Evolutionary conservation across 23 tunicate species (phyloP), one percentile per base, ranked within the genome.

Genomic region (Halocynthia aurantium): DNA sequence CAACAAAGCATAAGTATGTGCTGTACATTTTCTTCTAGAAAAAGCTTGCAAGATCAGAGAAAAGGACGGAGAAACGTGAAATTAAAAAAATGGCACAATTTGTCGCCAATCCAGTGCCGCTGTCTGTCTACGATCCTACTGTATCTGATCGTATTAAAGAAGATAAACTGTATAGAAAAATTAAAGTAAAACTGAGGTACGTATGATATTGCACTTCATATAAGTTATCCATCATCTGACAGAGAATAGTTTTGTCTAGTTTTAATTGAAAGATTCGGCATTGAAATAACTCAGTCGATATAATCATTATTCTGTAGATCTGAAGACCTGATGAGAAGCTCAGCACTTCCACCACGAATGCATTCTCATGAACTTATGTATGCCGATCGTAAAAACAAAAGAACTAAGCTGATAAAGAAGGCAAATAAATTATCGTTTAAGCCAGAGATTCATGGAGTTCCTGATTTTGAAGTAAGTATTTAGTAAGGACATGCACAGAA

Each of bases 331-430:
- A 66, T 78, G 71, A 73, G 78, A 5, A 15, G 70, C 12, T 80
- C 96, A 21, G 75, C 80, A 8, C 73, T 86, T 21, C 96, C 96
- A 21, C 96, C 96, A 0, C 72, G 96, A 31, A 89, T 89, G 96
- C 86, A 84, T 65, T 53, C 63, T 52, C 57, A 76, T 6, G 92
- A 84, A 10, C 73, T 80, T 44, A 18, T 58, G 64, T 31, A 82
- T 74, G 96, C 89, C 6, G 53, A 52, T 54, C 52, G 71, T 15
- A 80, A 62, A 75, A 60, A 57, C 15, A 65, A 57, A 13, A 83
- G 80, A 78, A 58, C 52, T 22, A 67, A 84, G n/a, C 75, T 75
- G 50, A 65, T 80, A 8, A 77, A 84, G 63, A 51, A 62, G 52
- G 53, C 64, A 10, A 87, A 78, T 7, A 58, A 80, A 11, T 75